Percentiles rank a stretch among this genome's conserved stretches.
These are phyloP conservation scores for Chelmon rostratus DNA, from an alignment of 2,797 vertebrate species.

Conservation along the genomic window DNA sequence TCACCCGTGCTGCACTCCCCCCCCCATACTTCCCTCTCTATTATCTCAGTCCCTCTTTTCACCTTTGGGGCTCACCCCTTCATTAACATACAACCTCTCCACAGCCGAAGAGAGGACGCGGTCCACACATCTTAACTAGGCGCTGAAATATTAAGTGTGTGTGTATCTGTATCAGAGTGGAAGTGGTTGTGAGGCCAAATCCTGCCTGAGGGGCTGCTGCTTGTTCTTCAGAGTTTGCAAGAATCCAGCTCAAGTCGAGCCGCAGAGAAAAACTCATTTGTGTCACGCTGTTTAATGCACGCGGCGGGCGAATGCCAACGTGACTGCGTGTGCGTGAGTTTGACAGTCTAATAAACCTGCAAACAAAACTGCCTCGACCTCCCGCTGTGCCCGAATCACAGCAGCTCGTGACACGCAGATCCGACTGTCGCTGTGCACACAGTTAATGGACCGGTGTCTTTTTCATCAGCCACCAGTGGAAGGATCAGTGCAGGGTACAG, in stretches of 20 bases:
- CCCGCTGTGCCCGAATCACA: conserved; percentile 44
- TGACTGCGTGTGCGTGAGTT: conserved; percentile 10
- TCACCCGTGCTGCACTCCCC: conserved; percentile 12
- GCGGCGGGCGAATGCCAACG: conserved; percentile 52
- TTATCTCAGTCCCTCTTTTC: conserved; percentile 39
- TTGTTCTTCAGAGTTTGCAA: conserved; percentile 46
- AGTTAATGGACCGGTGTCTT: conserved; percentile 35
- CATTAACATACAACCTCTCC: conserved; percentile 49
- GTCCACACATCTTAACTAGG: conserved; percentile 26
- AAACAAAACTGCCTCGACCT: conserved; percentile 30
- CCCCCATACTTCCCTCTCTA: conserved; percentile 15
- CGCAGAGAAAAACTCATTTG: conserved; percentile 57
- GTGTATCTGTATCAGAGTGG: neutral
- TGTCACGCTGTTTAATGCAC: conserved; percentile 68
- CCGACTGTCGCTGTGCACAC: conserved; percentile 26
- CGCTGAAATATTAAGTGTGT: conserved; percentile 11
- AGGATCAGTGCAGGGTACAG: neutral
- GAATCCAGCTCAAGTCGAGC: conserved; percentile 49
- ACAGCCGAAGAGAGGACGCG: conserved; percentile 12
- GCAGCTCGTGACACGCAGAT: conserved; percentile 19
- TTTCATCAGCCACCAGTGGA: conserved; percentile 30
- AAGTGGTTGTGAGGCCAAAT: conserved; percentile 36
- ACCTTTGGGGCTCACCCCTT: conserved; percentile 42
- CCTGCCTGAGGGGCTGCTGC: conserved; percentile 43
- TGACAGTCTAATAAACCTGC: conserved; percentile 60